phyloP scores from a whole-genome alignment of 1,140 invertebrate species.

The Trissolcus basalis region DNA sequence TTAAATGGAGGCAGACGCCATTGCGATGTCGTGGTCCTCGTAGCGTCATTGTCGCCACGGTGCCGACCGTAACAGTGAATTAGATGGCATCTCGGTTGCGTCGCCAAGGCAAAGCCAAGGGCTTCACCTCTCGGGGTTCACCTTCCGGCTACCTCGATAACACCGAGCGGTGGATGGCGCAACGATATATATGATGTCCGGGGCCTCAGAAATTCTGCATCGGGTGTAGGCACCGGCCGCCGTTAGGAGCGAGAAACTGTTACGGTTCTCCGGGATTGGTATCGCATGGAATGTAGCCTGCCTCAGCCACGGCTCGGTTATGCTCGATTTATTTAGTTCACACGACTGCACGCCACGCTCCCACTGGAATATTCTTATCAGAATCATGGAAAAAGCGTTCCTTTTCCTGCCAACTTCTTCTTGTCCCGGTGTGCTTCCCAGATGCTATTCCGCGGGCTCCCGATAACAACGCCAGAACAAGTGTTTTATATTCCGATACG shows the following conservation, averaged over 20 bases:
- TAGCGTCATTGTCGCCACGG: slow-evolving; percentile 42
- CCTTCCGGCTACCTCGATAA: slow-evolving; percentile 65
- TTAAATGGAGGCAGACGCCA: slow-evolving; percentile 63
- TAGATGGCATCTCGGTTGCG: slow-evolving; percentile 66
- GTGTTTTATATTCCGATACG: slow-evolving; percentile 31
- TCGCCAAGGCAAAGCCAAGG: slow-evolving; percentile 59
- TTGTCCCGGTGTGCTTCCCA: slow-evolving; percentile 1
- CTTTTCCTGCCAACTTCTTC: slow-evolving; percentile 5
- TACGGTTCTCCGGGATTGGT: slow-evolving; percentile 57
- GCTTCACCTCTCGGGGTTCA: slow-evolving; percentile 63
- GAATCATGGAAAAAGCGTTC: slow-evolving; percentile 38
- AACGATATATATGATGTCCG: slow-evolving; percentile 54
- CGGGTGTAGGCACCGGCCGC: slow-evolving; percentile 46
- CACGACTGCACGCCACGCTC: slow-evolving; percentile 47
- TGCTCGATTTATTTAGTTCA: slow-evolving; percentile 61
- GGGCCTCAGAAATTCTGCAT: slow-evolving; percentile 46
- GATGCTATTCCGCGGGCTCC: slow-evolving; percentile 15
- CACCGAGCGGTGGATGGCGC: slow-evolving; percentile 31
- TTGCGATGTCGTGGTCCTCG: slow-evolving; percentile 47
- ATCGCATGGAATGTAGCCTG: slow-evolving; percentile 53
- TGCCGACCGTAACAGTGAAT: slow-evolving; percentile 58
- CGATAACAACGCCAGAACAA: slow-evolving; percentile 27
- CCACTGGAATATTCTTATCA: slow-evolving; percentile 48
- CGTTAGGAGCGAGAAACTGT: slow-evolving; percentile 60
- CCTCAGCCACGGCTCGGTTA: slow-evolving; percentile 47